Base-by-base conservation (phyloP, 53 echinoderm and acorn worm species). In the Luidia sarsii region DNA sequence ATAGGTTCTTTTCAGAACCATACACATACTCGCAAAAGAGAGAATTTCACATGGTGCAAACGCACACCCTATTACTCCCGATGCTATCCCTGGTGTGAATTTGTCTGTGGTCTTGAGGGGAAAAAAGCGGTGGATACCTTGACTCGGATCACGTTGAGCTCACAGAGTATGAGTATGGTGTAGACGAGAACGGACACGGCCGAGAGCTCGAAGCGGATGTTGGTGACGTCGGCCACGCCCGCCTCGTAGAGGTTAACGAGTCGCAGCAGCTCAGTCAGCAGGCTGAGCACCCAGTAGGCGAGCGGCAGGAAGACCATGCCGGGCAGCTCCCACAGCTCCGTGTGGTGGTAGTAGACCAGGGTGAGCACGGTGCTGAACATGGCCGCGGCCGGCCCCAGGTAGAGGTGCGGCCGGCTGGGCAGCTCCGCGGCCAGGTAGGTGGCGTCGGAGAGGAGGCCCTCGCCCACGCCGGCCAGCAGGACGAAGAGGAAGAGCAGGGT, bases 341-440 rank as follows among this genome's bases (percentile, higher is more conserved):
- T 87, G 56, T 80, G 85, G 35, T 95, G 95, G 55, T 92, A 92
- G 60, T 79, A 87, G 14, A 88, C 52, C n/a, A 95, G 74, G 19
- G 95, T 59, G 4, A 87, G 0, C 18, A 92, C 21, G 4, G 79
- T 52, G 1, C 85, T 60, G 11, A 92, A 50, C 21, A 95, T 37
- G 9, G 89, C 85, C 14, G 30, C 22, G 15, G 64, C 61, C 0
- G 85, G 36, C 6, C 91, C 81, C 22, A 89, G 13, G 74, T 97
- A 97, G 41, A 97, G 86, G 65, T 92, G 89, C 1, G 89, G 92
- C 77, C 89, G 95, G 33, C 91, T 84, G 7, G 75, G 67, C 15
- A 71, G 81, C 19, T 41, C 43, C 20, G 14, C 3, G 21, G 31
- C 31, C 0, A 4, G n/a, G 37, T 74, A 89, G 13, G 59, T 66